Conservation (phyloP, 1,140 invertebrate genomes). For the Papilio polyxenes region DNA sequence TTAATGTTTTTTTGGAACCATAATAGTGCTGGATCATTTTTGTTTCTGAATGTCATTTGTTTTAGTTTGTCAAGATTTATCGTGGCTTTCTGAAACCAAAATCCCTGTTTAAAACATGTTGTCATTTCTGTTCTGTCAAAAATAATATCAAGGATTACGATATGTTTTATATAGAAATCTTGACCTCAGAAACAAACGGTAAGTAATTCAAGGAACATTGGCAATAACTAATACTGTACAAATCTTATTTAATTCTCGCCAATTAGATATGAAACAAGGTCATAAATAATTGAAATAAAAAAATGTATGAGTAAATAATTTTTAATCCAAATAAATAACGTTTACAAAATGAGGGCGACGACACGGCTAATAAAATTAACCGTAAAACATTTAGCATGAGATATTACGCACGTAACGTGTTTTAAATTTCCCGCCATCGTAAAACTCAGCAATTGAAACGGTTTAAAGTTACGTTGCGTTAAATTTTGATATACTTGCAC, state of each 20-base stretch:
- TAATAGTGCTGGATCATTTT: background rate
- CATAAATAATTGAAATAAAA: background rate
- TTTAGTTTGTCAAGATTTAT: background rate
- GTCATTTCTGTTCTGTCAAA: too few relatives aligned
- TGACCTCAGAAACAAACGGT: too few relatives aligned
- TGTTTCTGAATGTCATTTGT: background rate
- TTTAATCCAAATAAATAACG: background rate
- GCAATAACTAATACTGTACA: too few relatives aligned
- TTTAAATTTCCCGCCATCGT: conserved; percentile 22
- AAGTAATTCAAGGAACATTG: background rate
- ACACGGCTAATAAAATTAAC: conserved; percentile 26
- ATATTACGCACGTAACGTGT: conserved; percentile 23
- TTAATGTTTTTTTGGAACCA: background rate
- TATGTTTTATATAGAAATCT: too few relatives aligned
- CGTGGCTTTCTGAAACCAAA: too few relatives aligned
- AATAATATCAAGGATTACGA: too few relatives aligned
- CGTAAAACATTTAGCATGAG: conserved; percentile 29
- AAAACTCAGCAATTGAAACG: conserved; percentile 21
- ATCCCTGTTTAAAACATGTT: too few relatives aligned
- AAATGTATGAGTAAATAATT: background rate
- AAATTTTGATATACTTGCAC: conserved; percentile 15
- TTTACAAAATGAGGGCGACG: conserved; percentile 2
- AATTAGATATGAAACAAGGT: background rate
- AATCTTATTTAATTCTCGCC: too few relatives aligned
- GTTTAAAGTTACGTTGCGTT: conserved; percentile 24